A percentile compares a stretch with the other conserved stretches of the same genome.
Conservation (phyloP, 2,113 vertebrate genomes). For the Eulemur rufifrons region DNA sequence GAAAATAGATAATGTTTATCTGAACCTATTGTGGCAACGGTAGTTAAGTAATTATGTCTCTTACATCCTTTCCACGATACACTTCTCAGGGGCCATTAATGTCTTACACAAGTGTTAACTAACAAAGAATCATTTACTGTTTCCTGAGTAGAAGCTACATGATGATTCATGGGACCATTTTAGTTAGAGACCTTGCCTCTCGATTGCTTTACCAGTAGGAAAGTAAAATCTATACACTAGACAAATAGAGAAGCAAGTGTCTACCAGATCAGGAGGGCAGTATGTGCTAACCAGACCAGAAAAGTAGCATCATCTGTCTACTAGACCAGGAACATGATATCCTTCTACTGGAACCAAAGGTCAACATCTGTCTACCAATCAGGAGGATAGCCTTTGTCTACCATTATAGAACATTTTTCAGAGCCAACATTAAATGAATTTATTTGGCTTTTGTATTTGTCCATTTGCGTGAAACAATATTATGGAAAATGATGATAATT, state of each 20-base stretch:
- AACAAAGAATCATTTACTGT: background rate
- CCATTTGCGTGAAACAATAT: background rate
- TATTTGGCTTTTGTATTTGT: slow-evolving; percentile 24
- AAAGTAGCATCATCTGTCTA: background rate
- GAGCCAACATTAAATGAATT: background rate
- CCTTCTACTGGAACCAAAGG: background rate
- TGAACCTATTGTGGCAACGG: slow-evolving; percentile 34
- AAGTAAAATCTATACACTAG: background rate
- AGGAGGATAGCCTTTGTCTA: background rate
- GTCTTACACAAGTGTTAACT: background rate
- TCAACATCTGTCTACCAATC: background rate
- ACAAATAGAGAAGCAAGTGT: background rate
- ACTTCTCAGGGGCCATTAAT: background rate
- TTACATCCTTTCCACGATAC: background rate
- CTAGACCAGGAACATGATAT: background rate
- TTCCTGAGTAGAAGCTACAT: background rate
- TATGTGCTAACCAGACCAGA: background rate
- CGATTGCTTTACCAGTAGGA: background rate
- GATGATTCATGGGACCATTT: background rate
- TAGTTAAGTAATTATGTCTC: slow-evolving; percentile 44
- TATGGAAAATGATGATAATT: background rate
- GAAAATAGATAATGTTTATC: slow-evolving; percentile 45
- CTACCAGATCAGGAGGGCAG: background rate
- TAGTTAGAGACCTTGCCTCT: slow-evolving; percentile 3
- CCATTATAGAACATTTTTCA: slow-evolving; percentile 4